These are phyloP conservation scores for Lycaon pictus DNA, from an alignment of 2,113 vertebrate species.

Conservation along the genomic window DNA sequence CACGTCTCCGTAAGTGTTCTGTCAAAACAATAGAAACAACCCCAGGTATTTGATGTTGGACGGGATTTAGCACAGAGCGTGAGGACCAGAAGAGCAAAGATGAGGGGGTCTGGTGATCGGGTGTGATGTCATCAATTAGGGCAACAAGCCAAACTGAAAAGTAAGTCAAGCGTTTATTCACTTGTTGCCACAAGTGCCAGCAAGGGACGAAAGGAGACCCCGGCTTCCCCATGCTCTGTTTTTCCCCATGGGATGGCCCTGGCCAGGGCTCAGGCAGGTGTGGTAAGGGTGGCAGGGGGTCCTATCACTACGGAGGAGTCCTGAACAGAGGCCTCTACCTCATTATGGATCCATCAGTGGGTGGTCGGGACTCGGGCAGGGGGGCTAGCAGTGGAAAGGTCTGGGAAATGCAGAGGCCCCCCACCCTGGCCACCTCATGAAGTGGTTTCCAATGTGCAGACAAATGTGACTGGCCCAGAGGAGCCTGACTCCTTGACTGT, in stretches of 20 bases:
- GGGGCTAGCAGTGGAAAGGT: not conserved
- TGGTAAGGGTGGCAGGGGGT: not conserved
- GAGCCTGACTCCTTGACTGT: not conserved
- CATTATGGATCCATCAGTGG: not conserved
- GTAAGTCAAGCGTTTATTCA: not conserved
- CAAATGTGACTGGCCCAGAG: not conserved
- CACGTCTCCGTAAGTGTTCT: not conserved
- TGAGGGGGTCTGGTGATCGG: not conserved
- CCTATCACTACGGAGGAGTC: not conserved
- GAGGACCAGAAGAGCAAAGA: not conserved
- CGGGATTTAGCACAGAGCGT: not conserved
- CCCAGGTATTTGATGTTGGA: not conserved
- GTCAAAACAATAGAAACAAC: not conserved
- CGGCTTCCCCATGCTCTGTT: not conserved
- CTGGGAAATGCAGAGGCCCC: not conserved
- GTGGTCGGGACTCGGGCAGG: not conserved
- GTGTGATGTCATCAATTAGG: not conserved
- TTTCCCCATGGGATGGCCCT: not conserved
- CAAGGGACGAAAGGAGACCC: not conserved
- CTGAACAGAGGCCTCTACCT: not conserved
- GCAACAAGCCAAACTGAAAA: not conserved
- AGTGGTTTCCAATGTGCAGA: not conserved
- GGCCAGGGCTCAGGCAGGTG: not conserved
- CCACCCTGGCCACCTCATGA: not conserved
- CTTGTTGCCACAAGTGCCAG: not conserved